phyloP scores from a whole-genome alignment of 92 coral and sea anemone species.

The Zoanthus sociatus region DNA sequence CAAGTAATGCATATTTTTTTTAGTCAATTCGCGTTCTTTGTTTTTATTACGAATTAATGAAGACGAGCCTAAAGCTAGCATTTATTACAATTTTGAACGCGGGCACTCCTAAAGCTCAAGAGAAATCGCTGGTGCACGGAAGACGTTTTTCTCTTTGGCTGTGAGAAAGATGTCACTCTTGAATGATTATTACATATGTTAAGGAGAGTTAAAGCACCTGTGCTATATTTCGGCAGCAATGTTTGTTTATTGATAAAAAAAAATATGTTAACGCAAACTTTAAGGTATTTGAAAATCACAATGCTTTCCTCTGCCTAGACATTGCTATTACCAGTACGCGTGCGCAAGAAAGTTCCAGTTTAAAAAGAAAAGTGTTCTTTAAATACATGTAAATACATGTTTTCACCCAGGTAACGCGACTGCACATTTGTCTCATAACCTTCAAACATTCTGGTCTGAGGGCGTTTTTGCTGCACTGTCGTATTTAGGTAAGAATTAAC shows the following conservation, averaged over 20 bases:
- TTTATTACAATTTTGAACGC: background rate
- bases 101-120: background rate
- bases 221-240: background rate
- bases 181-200: background rate
- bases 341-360: constrained; percentile 16
- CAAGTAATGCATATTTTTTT: background rate
- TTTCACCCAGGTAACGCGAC: background rate
- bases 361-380: background rate
- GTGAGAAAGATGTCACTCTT: background rate
- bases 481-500: background rate
- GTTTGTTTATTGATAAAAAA: background rate
- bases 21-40: background rate
- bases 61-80: background rate
- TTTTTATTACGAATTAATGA: background rate
- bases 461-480: background rate
- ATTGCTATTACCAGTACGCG: constrained; percentile 1
- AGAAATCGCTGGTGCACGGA: background rate
- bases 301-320: background rate
- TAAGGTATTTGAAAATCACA: background rate
- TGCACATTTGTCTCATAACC: background rate
- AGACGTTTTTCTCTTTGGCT: background rate
- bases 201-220: background rate
- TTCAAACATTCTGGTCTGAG: background rate
- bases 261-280: background rate
- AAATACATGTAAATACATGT: background rate